These are phyloP conservation scores for Palythoa grandis DNA, from an alignment of 92 coral and sea anemone species.

Conservation along the genomic window DNA sequence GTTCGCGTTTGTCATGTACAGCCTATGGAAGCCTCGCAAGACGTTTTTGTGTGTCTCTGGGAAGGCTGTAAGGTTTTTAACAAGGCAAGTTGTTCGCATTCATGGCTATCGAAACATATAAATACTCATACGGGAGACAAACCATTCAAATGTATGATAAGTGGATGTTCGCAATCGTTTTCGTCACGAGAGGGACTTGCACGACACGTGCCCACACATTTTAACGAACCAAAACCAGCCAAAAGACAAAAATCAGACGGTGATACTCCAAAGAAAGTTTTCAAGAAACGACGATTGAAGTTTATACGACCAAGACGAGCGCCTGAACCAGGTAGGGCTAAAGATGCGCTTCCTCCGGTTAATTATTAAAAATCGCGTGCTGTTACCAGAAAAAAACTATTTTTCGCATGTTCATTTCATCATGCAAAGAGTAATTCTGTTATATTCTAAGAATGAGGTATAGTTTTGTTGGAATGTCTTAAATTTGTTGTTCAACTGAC, in stretches of 20 bases:
- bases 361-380: background rate
- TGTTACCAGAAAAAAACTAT: background rate
- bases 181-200: slow-evolving; percentile 95
- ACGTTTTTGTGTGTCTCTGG: slow-evolving; percentile 96
- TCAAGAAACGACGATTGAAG: slow-evolving; percentile 79
- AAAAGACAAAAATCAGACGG: slow-evolving; percentile 77
- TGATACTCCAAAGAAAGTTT: slow-evolving; percentile 78
- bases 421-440: background rate
- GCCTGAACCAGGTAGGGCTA: slow-evolving; percentile 76
- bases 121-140: slow-evolving; percentile 96
- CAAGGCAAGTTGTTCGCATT: slow-evolving; percentile 95
- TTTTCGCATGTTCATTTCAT: slow-evolving; percentile 1
- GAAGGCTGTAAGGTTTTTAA: slow-evolving; percentile 97
- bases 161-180: slow-evolving; percentile 91
- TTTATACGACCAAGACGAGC: slow-evolving; percentile 73
- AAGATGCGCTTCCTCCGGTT: background rate
- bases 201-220: slow-evolving; percentile 95
- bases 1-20: slow-evolving; percentile 86
- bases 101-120: slow-evolving; percentile 95
- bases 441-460: no score
- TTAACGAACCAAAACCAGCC: slow-evolving; percentile 81
- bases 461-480: no score
- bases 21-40: slow-evolving; percentile 83
- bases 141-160: slow-evolving; percentile 95
- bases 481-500: no score